These are phyloP conservation scores for Fulica atra DNA, from an alignment of 2,113 vertebrate genomes.

Conservation along the genomic window DNA sequence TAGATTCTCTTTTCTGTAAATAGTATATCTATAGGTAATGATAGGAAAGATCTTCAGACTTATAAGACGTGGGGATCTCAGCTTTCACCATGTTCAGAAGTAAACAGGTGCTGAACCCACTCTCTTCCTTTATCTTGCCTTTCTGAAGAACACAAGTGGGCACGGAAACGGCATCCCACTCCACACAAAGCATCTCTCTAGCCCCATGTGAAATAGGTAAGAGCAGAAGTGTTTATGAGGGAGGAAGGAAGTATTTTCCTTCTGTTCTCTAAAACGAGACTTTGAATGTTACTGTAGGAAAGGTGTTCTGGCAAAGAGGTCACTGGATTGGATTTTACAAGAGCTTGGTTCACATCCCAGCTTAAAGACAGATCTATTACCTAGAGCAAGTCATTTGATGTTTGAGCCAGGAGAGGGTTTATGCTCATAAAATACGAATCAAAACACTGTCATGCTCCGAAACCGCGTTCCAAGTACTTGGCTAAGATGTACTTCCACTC, in stretches of 20 bases:
- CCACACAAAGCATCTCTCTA: background rate
- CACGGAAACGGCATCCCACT: background rate
- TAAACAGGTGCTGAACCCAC: rapidly evolving
- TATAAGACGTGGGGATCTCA: background rate
- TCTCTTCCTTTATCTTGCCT: background rate
- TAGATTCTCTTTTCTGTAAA: background rate
- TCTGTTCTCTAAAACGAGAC: background rate
- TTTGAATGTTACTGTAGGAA: background rate
- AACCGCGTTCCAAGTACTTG: background rate
- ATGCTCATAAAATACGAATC: background rate
- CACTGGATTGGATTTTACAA: background rate
- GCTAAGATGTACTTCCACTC: background rate
- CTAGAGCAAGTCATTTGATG: background rate
- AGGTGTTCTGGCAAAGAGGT: background rate
- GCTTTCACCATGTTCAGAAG: background rate
- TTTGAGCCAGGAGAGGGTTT: background rate
- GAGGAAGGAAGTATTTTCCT: background rate
- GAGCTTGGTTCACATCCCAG: background rate
- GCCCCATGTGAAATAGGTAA: background rate
- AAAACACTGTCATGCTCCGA: background rate
- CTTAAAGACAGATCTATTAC: background rate
- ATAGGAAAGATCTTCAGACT: background rate
- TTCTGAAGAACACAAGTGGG: background rate
- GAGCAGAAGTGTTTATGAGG: background rate
- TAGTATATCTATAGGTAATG: background rate